phyloP scores from a whole-genome alignment of 2,797 vertebrate genomes.

The Mormyrus hasselquistii region DNA sequence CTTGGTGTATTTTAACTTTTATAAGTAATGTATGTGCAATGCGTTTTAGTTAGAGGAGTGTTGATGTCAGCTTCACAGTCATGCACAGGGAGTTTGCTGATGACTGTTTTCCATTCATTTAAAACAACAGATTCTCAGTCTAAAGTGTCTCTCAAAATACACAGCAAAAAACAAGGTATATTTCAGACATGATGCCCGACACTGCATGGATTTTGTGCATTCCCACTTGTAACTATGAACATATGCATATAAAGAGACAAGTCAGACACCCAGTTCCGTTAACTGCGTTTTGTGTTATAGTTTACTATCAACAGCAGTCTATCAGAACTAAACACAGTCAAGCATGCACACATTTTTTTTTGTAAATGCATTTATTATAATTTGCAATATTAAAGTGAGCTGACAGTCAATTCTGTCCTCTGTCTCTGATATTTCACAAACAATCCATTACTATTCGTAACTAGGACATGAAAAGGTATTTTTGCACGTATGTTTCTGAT shows the following conservation, averaged over 20 bases:
- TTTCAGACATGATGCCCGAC: not conserved
- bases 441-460: not conserved
- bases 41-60: not conserved
- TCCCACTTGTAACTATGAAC: not conserved
- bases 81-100: not conserved
- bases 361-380: conserved; percentile 10
- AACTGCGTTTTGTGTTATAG: not conserved
- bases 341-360: not conserved
- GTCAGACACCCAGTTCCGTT: not conserved
- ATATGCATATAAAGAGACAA: not conserved
- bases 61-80: not conserved
- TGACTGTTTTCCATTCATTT: not conserved
- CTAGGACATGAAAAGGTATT: not conserved
- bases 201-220: not conserved
- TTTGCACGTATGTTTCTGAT: not conserved
- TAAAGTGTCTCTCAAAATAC: not conserved
- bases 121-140: not conserved
- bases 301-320: not conserved
- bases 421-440: not conserved
- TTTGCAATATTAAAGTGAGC: not conserved
- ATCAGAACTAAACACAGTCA: not conserved
- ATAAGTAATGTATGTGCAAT: not conserved
- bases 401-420: not conserved
- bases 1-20: not conserved
- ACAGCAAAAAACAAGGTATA: not conserved